Conservation (phyloP, 1,140 invertebrate genomes). For the Hyposmocoma kahamanoa region DNA sequence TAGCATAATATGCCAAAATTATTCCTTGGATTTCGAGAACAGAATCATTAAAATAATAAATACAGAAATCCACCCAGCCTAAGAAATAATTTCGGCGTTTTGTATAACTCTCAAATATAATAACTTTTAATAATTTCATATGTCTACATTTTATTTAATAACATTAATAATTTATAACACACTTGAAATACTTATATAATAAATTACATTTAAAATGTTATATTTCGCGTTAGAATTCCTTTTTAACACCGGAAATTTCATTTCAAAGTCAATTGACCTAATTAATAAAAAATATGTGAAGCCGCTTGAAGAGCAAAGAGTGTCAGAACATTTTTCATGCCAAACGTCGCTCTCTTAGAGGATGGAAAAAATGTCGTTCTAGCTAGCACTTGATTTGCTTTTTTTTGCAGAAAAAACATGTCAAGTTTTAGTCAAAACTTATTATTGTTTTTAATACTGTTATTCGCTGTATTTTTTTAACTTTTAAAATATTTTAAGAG, state of each 20-base stretch:
- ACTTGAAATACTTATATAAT: neutral
- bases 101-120: conserved; percentile 1
- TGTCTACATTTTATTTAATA: neutral
- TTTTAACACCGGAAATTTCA: neutral
- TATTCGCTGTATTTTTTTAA: no score
- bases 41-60: conserved; percentile 8
- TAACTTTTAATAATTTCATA: no score
- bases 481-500: no score
- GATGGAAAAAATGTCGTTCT: no score
- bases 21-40: conserved; percentile 38
- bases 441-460: no score
- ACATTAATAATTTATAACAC: neutral
- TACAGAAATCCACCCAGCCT: conserved; percentile 49
- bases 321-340: no score
- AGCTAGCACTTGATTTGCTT: no score
- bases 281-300: neutral
- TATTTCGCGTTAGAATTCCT: neutral
- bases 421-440: no score
- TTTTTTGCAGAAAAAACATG: no score
- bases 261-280: neutral
- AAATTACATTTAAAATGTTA: neutral
- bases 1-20: conserved; percentile 30
- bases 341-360: no score
- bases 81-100: conserved; percentile 37
- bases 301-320: no score